phyloP scores from a whole-genome alignment of 2,888 invertebrate genomes.

The Oxycera nigricornis region DNA sequence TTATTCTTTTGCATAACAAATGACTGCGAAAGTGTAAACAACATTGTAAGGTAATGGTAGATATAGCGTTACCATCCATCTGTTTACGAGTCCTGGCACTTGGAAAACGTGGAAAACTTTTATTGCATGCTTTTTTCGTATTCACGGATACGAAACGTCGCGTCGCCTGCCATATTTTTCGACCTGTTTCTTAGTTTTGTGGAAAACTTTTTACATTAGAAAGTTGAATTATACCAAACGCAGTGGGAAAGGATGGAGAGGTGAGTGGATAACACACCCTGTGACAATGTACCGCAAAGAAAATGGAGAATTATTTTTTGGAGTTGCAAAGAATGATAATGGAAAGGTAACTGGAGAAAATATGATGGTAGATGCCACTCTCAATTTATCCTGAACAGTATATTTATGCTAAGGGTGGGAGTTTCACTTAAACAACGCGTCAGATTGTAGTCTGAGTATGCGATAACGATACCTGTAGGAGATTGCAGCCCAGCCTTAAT shows the following conservation, averaged over 20 bases:
- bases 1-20: constrained; percentile 30
- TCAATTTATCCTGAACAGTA: no score
- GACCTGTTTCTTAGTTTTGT: not conserved
- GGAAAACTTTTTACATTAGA: constrained; percentile 34
- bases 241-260: not conserved
- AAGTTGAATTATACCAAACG: constrained; percentile 36
- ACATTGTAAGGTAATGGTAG: constrained; percentile 3
- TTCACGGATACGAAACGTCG: not conserved
- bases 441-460: no score
- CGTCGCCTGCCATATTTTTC: not conserved
- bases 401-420: no score
- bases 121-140: constrained; percentile 23
- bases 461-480: no score
- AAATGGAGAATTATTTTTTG: constrained; percentile 28
- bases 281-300: not conserved
- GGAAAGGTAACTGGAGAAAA: constrained; percentile 1
- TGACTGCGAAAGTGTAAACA: constrained; percentile 25
- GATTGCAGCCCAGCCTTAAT: no score
- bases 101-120: constrained; percentile 29
- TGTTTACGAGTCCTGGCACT: constrained; percentile 24
- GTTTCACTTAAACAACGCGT: no score
- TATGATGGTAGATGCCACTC: no score
- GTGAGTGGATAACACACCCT: not conserved
- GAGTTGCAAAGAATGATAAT: constrained; percentile 4
- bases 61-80: constrained; percentile 19